Evolutionary conservation across 2,113 vertebrate genomes (phyloP).

Genomic region (Psilopogon haemacephalus): DNA sequence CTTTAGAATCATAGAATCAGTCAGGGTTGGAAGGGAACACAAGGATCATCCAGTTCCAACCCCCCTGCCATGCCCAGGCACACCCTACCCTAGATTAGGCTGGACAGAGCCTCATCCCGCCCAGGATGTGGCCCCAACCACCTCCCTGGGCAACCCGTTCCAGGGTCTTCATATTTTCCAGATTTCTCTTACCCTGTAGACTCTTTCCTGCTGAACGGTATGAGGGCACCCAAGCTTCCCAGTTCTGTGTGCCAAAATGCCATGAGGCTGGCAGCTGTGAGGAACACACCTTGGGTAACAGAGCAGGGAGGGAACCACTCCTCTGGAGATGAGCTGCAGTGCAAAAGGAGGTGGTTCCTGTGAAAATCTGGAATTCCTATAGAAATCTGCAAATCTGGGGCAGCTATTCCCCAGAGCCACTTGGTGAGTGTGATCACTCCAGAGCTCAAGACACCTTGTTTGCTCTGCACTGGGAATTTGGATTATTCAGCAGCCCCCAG

Average conservation of each 20-base stretch:
- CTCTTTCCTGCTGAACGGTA: conserved; percentile 1
- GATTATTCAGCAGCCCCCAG: not conserved
- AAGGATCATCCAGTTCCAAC: too few relatives aligned
- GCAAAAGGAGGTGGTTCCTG: not conserved
- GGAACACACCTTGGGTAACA: conserved; percentile 22
- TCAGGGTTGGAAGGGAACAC: too few relatives aligned
- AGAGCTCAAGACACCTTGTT: not conserved
- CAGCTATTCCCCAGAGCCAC: not conserved
- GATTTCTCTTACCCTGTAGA: not conserved
- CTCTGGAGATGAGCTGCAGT: not conserved
- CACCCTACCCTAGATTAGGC: too few relatives aligned
- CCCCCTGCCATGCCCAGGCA: too few relatives aligned
- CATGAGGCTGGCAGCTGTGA: not conserved
- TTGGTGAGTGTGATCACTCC: not conserved
- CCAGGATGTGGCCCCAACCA: too few relatives aligned
- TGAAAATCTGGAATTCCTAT: not conserved
- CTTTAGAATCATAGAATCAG: too few relatives aligned
- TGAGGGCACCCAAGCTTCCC: not conserved
- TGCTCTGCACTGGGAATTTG: not conserved
- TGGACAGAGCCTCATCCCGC: too few relatives aligned
- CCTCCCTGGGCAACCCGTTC: too few relatives aligned
- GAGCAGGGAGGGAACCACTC: not conserved
- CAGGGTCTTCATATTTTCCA: conserved; percentile 26
- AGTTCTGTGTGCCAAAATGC: not conserved
- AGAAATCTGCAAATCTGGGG: conserved; percentile 7